A percentile compares a stretch with the other conserved stretches of the same genome.
Evolutionary conservation across 2,888 invertebrate species (phyloP).

Genomic region (Ceraclea dissimilis): DNA sequence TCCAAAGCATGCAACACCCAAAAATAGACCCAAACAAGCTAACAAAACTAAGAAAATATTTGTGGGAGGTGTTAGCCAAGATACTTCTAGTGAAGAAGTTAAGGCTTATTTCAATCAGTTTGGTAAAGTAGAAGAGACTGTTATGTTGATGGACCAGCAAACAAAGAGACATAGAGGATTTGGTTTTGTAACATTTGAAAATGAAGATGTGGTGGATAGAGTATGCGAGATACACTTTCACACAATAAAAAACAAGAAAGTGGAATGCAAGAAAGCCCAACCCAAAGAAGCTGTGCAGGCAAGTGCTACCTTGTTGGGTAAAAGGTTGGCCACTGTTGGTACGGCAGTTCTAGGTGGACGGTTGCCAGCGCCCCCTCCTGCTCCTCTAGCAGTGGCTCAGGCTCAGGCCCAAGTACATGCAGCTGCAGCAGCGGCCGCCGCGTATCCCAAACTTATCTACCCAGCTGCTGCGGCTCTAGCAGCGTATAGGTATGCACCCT

Average conservation of each 20-base stretch:
- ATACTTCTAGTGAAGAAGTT: conserved; percentile 85
- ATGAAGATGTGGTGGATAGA: conserved; percentile 83
- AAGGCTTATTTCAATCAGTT: conserved; percentile 86
- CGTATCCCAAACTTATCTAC: conserved; percentile 31
- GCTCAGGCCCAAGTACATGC: conserved; percentile 40
- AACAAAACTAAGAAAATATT: conserved; percentile 89
- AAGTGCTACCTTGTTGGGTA: conserved; percentile 62
- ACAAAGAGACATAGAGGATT: conserved; percentile 87
- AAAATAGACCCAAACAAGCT: conserved; percentile 76
- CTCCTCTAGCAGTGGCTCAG: conserved; percentile 49
- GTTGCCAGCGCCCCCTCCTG: conserved; percentile 44
- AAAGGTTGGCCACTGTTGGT: conserved; percentile 48
- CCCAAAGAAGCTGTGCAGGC: conserved; percentile 82
- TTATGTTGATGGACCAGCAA: conserved; percentile 92
- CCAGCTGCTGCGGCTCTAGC: conserved; percentile 38
- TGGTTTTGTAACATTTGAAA: conserved; percentile 87
- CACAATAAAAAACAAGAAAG: conserved; percentile 86
- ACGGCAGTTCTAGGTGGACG: conserved; percentile 52
- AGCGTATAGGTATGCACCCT: conserved; percentile 48
- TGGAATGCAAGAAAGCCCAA: conserved; percentile 86
- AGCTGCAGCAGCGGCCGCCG: conserved; percentile 43
- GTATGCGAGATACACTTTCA: conserved; percentile 93
- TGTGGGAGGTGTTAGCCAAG: conserved; percentile 87
- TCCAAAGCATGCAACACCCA: conserved; percentile 88
- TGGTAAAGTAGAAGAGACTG: conserved; percentile 79